A percentile compares a stretch with the other conserved stretches of the same genome.
These are phyloP conservation scores for Paramormyrops hopkinsi DNA, from an alignment of 2,797 vertebrate species.

Conservation along the genomic window DNA sequence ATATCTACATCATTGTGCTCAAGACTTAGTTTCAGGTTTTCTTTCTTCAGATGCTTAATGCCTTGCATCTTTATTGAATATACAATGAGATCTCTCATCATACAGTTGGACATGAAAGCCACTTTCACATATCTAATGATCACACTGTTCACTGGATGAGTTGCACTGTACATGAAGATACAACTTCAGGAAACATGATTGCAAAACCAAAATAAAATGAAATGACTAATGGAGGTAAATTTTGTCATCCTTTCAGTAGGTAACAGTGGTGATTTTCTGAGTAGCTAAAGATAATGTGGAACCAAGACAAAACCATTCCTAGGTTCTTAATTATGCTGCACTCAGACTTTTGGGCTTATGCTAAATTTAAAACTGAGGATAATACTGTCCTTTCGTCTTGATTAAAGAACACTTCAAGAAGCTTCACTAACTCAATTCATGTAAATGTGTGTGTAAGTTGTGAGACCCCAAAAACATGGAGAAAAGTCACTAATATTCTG, in stretches of 20 bases:
- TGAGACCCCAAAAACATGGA: not conserved
- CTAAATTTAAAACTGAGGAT: not conserved
- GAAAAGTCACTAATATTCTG: not conserved
- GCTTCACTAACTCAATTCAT: not conserved
- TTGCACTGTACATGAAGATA: not conserved
- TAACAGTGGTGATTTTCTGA: not conserved
- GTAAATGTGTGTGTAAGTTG: not conserved
- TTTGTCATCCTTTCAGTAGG: not conserved
- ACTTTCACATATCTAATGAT: not conserved
- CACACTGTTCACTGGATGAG: not conserved
- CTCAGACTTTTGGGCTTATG: not conserved
- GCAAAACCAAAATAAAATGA: not conserved
- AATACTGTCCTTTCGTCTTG: not conserved
- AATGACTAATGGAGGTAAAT: not conserved
- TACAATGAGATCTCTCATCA: not conserved
- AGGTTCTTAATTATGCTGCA: not conserved
- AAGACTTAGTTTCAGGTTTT: not conserved
- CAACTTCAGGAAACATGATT: not conserved
- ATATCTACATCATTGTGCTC: slow-evolving; percentile 28
- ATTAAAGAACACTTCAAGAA: not conserved
- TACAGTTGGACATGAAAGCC: not conserved
- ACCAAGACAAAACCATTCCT: not conserved
- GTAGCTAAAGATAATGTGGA: not conserved
- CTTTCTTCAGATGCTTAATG: not conserved
- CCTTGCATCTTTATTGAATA: not conserved